phyloP scores from a whole-genome alignment of 1,140 invertebrate species.

The Octopus bimaculoides region DNA sequence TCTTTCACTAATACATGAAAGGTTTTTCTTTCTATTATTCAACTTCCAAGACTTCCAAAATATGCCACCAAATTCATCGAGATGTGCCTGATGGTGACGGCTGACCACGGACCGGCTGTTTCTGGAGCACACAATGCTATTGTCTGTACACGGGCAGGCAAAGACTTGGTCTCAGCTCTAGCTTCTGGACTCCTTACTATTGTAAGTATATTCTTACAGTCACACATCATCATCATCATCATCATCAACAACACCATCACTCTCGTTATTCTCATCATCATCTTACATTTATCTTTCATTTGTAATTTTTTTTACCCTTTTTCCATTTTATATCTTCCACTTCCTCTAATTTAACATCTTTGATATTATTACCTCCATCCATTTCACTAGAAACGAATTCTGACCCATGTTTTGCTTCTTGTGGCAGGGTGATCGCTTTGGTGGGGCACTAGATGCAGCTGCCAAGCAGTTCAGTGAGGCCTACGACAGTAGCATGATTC shows the following conservation, averaged over 20 bases:
- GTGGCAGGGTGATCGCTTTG: conserved; percentile 91
- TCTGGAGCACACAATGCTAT: conserved; percentile 99
- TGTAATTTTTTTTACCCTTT: no score
- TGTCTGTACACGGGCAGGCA: conserved; percentile 96
- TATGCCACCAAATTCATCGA: conserved; percentile 98
- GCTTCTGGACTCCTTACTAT: conserved; percentile 97
- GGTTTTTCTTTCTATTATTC: background rate
- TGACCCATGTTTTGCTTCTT: background rate
- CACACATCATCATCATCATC: no score
- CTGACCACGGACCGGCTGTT: conserved; percentile 98
- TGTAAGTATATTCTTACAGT: conserved; percentile 65
- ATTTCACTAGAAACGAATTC: background rate
- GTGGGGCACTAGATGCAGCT: conserved; percentile 94
- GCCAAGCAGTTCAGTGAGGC: conserved; percentile 95
- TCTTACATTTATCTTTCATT: no score
- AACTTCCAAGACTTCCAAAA: conserved; percentile 71
- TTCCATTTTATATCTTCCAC: no score
- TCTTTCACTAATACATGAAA: background rate
- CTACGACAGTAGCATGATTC: conserved; percentile 88
- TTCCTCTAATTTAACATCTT: background rate
- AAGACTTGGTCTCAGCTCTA: conserved; percentile 95
- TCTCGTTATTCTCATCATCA: no score
- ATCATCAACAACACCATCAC: no score
- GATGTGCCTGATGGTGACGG: conserved; percentile 98
- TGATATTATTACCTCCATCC: background rate